Conservation (phyloP, 1,140 invertebrate genomes). For the Drosophila sulfurigaster region DNA sequence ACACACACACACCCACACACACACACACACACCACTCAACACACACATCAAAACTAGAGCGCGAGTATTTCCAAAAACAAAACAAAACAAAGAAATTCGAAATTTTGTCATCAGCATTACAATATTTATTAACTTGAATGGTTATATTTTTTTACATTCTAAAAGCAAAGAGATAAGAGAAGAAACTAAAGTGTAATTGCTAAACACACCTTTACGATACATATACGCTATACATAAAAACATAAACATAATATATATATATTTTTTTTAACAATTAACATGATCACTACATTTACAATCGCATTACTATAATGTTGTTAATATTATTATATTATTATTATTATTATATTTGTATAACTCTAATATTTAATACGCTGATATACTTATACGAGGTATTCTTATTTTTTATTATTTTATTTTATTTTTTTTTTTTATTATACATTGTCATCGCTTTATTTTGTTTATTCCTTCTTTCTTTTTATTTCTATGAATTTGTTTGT, state of each 20-base stretch:
- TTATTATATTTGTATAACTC: conserved; percentile 78
- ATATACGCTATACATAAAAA: conserved; percentile 32
- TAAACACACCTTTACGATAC: conserved; percentile 24
- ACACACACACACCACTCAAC: conserved; percentile 16
- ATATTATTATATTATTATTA: conserved; percentile 69
- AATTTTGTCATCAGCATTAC: conserved; percentile 61
- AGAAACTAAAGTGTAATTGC: conserved; percentile 5
- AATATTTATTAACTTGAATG: conserved; percentile 67
- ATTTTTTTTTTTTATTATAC: conserved; percentile 21
- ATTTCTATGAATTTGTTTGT: conserved; percentile 40
- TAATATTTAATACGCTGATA: conserved; percentile 62
- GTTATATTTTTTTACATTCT: conserved; percentile 53
- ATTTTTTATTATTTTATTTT: conserved; percentile 20
- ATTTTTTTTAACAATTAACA: conserved; percentile 48
- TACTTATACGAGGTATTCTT: conserved; percentile 40
- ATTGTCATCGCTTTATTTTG: conserved; percentile 20
- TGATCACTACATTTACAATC: conserved; percentile 41
- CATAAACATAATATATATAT: conserved; percentile 30
- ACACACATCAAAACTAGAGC: conserved; percentile 28
- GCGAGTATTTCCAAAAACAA: conserved; percentile 18
- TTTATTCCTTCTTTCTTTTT: conserved; percentile 12
- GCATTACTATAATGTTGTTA: conserved; percentile 76
- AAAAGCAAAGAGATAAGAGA: conserved; percentile 11
- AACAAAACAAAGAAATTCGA: conserved; percentile 1
- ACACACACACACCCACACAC: conserved; percentile 38